Evolutionary conservation across 2,113 vertebrate species (phyloP).

Genomic region (Vidua chalybeata): DNA sequence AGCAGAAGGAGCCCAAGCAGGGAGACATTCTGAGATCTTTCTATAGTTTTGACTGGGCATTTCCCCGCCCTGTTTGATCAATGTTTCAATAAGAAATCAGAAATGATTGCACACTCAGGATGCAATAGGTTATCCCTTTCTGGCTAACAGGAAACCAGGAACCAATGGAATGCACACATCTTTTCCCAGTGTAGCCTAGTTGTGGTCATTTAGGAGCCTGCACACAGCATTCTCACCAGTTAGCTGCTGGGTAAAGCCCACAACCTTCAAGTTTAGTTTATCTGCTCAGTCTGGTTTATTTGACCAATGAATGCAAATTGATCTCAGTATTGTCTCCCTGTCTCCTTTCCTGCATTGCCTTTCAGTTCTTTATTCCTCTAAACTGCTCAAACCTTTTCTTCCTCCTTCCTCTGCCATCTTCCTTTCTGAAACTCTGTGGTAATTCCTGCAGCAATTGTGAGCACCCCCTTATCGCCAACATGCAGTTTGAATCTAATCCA

Average conservation of each 20-base stretch:
- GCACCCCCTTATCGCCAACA: not conserved
- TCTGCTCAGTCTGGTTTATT: not conserved
- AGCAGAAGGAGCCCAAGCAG: not conserved
- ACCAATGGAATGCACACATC: not conserved
- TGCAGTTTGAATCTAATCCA: not conserved
- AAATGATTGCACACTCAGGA: accelerated
- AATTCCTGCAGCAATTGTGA: not conserved
- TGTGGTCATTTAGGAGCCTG: not conserved
- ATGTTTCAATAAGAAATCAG: not conserved
- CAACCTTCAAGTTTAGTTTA: not conserved
- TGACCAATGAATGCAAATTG: not conserved
- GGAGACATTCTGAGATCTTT: not conserved
- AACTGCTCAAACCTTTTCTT: not conserved
- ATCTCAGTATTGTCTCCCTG: not conserved
- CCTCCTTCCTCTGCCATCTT: not conserved
- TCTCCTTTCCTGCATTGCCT: not conserved
- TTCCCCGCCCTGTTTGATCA: not conserved
- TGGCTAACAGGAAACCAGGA: not conserved
- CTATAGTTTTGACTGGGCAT: not conserved
- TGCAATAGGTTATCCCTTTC: not conserved
- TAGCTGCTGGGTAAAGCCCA: not conserved
- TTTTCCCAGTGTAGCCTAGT: accelerated
- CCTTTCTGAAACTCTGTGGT: not conserved
- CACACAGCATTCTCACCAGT: not conserved
- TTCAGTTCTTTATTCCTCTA: not conserved